Conservation (phyloP, 1,140 invertebrate species). For the Hetaerina americana region DNA sequence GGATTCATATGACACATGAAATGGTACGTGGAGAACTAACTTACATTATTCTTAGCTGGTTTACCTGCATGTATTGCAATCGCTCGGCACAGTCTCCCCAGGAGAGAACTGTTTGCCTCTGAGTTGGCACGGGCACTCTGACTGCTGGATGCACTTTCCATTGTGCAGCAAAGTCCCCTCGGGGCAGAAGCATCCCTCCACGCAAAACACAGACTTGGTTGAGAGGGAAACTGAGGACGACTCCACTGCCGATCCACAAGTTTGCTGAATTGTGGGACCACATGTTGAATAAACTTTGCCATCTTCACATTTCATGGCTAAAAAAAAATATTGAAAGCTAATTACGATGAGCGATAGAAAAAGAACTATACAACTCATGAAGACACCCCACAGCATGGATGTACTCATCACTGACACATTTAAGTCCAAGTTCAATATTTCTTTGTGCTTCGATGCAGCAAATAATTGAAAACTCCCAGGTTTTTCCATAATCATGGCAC, state of each 20-base stretch:
- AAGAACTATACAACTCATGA: too few species aligned
- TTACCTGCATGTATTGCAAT: slow-evolving; percentile 64
- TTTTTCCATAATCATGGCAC: not conserved
- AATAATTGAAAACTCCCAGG: too few species aligned
- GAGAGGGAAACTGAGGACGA: slow-evolving; percentile 20
- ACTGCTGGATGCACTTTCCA: slow-evolving; percentile 52
- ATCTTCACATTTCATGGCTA: slow-evolving; percentile 53
- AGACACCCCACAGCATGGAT: too few species aligned
- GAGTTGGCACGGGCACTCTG: slow-evolving; percentile 65
- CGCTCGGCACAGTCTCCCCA: slow-evolving; percentile 54
- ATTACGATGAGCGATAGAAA: too few species aligned
- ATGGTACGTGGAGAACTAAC: too few species aligned
- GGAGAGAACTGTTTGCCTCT: slow-evolving; percentile 60
- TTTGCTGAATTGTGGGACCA: slow-evolving; percentile 40
- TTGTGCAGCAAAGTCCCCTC: slow-evolving; percentile 53
- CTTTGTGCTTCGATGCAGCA: too few species aligned
- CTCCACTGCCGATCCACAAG: slow-evolving; percentile 37
- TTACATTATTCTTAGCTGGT: too few species aligned
- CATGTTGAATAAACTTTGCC: slow-evolving; percentile 57
- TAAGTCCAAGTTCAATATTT: too few species aligned
- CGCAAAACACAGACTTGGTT: slow-evolving; percentile 38
- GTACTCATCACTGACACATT: too few species aligned
- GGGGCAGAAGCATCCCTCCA: slow-evolving; percentile 80
- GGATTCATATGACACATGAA: too few species aligned
- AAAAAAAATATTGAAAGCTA: slow-evolving; percentile 17